Base-by-base conservation (phyloP, 1,140 invertebrate species). In the Eubasilissa regina region DNA sequence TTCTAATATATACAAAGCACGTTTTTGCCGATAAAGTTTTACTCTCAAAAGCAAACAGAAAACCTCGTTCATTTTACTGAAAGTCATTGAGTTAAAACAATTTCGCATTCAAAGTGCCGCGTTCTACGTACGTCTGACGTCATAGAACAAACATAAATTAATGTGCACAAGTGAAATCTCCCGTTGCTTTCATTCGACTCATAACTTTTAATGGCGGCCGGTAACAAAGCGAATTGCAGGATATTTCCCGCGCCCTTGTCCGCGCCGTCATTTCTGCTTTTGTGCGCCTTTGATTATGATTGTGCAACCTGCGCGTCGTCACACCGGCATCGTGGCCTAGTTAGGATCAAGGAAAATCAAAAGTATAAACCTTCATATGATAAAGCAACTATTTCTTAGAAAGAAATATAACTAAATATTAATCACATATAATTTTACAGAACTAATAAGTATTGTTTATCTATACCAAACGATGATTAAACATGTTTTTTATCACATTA, bases 131-230 rank as follows among this genome's bases (percentile, higher is more conserved):
- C 55, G 55, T 58, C 55, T 58, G 17, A 21, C 7, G 17, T 58
- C 21, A 21, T 21, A 8, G 55, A 58, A 12, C 55, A 12, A 21
- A 21, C 55, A 58, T 58, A 58, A 58, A 58, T 58, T 58, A 58
- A 58, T 19, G 55, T 58, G 55, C 55, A 58, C 55, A 58, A 15
- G 55, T 15, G 55, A 58, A 58, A 58, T 19, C 21, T 21, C 55
- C 55, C 17, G 15, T 58, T 58, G 55, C 55, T 19, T 58, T 58
- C 55, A 58, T 58, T 58, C 17, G 6, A 21, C 25, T 58, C 55
- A 58, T 58, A 58, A 58, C 55, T 58, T 58, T 58, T 58, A 58
- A 58, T 58, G 55, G 55, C 12, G 55, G 55, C 55, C 55, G 55
- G 17, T 58, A 58, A 58, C 55, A 58, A 58, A 58, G 55, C 55